A percentile compares a stretch with the other conserved stretches of the same genome.
Evolutionary conservation across 2,113 vertebrate genomes (phyloP).

Genomic region (Connochaetes taurinus): DNA sequence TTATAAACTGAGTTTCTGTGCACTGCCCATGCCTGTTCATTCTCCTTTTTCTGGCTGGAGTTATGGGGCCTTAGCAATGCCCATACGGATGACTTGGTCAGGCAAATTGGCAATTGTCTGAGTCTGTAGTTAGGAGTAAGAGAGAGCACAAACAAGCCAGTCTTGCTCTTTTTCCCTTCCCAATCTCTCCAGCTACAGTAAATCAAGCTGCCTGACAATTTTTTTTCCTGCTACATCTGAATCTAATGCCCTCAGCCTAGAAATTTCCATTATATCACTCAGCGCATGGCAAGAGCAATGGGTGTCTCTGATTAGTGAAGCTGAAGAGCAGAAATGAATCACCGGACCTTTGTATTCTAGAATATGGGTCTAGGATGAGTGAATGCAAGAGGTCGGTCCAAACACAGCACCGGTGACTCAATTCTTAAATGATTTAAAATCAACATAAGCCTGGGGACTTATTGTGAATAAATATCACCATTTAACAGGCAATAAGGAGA

Average conservation of each 20-base stretch:
- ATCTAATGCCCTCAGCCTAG: slow-evolving; percentile 35
- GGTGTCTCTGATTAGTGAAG: slow-evolving; percentile 41
- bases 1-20: background rate
- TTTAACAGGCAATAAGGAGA: slow-evolving; percentile 42
- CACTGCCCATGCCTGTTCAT: background rate
- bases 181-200: background rate
- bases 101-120: background rate
- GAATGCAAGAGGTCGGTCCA: slow-evolving; percentile 30
- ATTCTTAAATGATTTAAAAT: slow-evolving; percentile 58
- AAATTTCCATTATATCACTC: slow-evolving; percentile 16
- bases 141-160: background rate
- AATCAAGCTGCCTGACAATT: slow-evolving; percentile 25
- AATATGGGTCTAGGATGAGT: slow-evolving; percentile 5
- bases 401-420: slow-evolving; percentile 17
- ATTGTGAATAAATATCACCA: slow-evolving; percentile 28
- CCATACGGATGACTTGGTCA: background rate
- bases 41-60: background rate
- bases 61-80: background rate
- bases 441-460: slow-evolving; percentile 29
- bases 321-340: slow-evolving; percentile 41
- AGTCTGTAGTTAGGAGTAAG: background rate
- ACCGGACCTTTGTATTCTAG: slow-evolving; percentile 24
- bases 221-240: background rate
- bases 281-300: slow-evolving; percentile 19
- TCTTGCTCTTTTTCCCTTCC: background rate